Evolutionary conservation across 2,888 invertebrate genomes (phyloP), one percentile per base, ranked within the genome.

Genomic region (Kryphioiulus occultus): DNA sequence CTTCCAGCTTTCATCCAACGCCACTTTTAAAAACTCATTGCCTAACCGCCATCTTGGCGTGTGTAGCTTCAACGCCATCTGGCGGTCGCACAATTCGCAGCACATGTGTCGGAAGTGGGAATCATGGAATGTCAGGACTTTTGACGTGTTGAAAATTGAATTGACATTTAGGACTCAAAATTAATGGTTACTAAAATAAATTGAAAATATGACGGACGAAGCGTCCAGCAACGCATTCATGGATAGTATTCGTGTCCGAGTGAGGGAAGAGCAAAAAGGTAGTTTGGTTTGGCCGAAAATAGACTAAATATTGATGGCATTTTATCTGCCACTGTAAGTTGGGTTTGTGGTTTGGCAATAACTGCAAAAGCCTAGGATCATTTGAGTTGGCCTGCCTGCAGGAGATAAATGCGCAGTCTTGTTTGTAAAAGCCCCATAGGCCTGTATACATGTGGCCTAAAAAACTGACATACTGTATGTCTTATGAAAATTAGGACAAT

Each of bases 211-310:
- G 59, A 59, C 59, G 22, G 59, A 59, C 59, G 59, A 59, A 59
- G 22, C 22, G 59, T 59, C 59, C 59, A 59, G 22, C 59, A 9
- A 7, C 1, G 7, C 59, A 22, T 59, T 59, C 59, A 59, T 59
- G 3, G 59, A 59, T 59, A 22, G 22, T 17, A n/a, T 59, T 59
- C 59, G 59, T 59, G 22, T 22, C 22, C n/a, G 59, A 22, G 59
- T 59, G 59, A 59, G 59, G 59, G 59, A 59, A 59, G 59, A 59
- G 59, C 59, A 59, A 59, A 59, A 59, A 59, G 59, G 59, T 59
- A 59, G n/a, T 39, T 39, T 39, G 39, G 5, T 9, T 5, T 39
- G 5, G 9, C 5, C 39, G 39, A 3, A 39, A 39, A 9, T 39
- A n/a, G n/a, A n/a, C n/a, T n/a, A n/a, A n/a, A n/a, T n/a, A n/a